Evolutionary conservation across 2,113 vertebrate species (phyloP).

Genomic region (Arvicanthis niloticus): DNA sequence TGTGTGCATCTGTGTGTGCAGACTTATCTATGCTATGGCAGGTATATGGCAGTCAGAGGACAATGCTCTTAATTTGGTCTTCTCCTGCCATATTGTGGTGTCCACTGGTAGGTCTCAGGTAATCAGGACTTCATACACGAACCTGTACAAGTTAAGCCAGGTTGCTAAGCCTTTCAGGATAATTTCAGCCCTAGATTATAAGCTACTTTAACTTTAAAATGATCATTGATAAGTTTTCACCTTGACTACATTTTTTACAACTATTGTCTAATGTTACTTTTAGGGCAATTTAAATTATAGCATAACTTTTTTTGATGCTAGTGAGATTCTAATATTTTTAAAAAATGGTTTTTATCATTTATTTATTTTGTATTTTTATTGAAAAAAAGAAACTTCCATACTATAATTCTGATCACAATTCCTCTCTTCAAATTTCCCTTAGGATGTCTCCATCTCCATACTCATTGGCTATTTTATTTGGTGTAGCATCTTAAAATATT

Average conservation of each 20-base stretch:
- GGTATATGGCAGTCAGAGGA: neutral
- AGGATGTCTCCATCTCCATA: too few relatives aligned
- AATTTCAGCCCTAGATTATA: neutral
- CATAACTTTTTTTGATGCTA: too few relatives aligned
- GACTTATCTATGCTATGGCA: neutral
- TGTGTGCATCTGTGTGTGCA: neutral
- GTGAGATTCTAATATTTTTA: neutral
- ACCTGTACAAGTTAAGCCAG: neutral
- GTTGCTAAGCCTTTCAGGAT: neutral
- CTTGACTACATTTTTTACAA: too few relatives aligned
- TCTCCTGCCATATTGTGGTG: neutral
- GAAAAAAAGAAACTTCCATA: neutral
- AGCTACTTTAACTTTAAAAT: too few relatives aligned
- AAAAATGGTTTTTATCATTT: neutral
- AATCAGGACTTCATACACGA: neutral
- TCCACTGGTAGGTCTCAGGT: neutral
- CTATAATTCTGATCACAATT: neutral
- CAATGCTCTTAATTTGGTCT: neutral
- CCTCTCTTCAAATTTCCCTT: rapidly evolving
- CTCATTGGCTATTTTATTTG: neutral
- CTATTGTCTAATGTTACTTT: too few relatives aligned
- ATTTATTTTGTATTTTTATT: neutral
- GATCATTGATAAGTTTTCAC: too few relatives aligned
- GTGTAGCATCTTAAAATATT: neutral
- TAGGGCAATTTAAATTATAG: too few relatives aligned